Evolutionary conservation across 2,113 vertebrate species (phyloP), one percentile per base, ranked within the genome.

Genomic region (Grantiella picta): DNA sequence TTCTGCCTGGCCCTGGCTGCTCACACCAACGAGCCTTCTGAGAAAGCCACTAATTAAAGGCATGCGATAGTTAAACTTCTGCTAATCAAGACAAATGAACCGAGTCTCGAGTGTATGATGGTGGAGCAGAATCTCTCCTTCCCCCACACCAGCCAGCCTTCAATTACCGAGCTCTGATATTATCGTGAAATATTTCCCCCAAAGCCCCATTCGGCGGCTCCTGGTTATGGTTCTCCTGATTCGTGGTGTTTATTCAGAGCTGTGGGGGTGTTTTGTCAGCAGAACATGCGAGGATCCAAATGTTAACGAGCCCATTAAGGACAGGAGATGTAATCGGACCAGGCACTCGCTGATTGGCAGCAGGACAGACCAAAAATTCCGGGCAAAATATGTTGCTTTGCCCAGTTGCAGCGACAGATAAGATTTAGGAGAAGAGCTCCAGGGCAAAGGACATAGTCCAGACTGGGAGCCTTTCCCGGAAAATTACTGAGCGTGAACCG

Each of bases 61-160:
- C 95, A 66, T 45, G 90, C 0, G 50, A 96, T 90, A 79, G 90
- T 86, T 97, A 96, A 95, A 95, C 88, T 94, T 85, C 64, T 82
- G 69, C 95, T 96, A 97, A 97, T 97, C 96, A 93, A 97, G 96
- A 97, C 95, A 94, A 95, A 97, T 89, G 86, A 89, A 89, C 44
- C 73, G 15, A 89, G 42, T 80, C 92, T 89, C 94, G 0, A 16
- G 91, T 11, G 94, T 82, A 84, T 52, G 94, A 90, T 85, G 92
- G 91, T 0, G 60, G 70, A 92, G 86, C 35, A 25, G 70, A 75
- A 88, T 78, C 16, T 0, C 52, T 84, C 49, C 86, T 85, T 90
- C 82, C 94, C 82, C 82, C 88, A 45, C 5, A 1, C 69, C 31
- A 68, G 82, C 14, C 93, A 92, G 91, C 89, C 93, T 77, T 93